Evolutionary conservation across 2,888 invertebrate genomes (phyloP).

Genomic region (Sesia bembeciformis): DNA sequence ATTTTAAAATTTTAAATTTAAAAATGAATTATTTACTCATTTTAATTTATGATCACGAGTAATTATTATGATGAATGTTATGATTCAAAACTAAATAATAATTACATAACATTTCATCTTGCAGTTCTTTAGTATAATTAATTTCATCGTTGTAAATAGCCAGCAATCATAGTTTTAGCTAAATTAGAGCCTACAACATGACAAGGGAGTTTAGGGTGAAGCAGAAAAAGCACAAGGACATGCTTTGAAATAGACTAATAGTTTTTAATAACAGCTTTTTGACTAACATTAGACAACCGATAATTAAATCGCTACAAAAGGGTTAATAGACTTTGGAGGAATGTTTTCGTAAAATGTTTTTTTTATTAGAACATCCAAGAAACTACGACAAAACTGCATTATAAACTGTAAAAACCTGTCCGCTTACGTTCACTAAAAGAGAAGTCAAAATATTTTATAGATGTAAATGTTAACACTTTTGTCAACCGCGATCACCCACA

Average conservation of each 20-base stretch:
- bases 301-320: conserved; percentile 53
- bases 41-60: no score
- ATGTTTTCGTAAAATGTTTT: neutral
- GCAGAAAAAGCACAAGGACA: conserved; percentile 29
- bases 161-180: conserved; percentile 57
- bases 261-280: conserved; percentile 63
- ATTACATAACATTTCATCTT: neutral
- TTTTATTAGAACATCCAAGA: neutral
- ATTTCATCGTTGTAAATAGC: conserved; percentile 27
- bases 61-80: no score
- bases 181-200: conserved; percentile 49
- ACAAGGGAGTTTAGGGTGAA: conserved; percentile 34
- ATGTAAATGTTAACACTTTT: conserved; percentile 67
- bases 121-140: conserved; percentile 17
- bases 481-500: conserved; percentile 59
- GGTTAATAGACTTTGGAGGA: conserved; percentile 20
- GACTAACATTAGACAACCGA: conserved; percentile 55
- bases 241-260: conserved; percentile 55
- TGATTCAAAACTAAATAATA: neutral
- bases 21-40: no score
- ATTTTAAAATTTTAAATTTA: no score
- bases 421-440: conserved; percentile 45
- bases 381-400: neutral
- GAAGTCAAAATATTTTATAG: conserved; percentile 73
- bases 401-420: conserved; percentile 29